Conservation (phyloP, 2,113 vertebrate species). For the Plotosus lineatus region DNA sequence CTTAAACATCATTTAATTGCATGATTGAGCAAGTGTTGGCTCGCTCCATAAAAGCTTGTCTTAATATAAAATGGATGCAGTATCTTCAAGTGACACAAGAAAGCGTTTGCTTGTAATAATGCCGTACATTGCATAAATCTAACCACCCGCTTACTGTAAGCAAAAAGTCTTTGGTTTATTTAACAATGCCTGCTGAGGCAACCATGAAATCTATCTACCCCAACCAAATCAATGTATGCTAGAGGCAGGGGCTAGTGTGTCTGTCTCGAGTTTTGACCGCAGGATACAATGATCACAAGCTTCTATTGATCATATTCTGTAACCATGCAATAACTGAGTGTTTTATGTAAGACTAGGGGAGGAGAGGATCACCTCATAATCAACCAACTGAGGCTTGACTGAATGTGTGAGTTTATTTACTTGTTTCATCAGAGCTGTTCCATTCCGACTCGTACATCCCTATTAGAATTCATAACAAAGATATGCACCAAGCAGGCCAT, state of each 20-base stretch:
- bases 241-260: constrained; percentile 61
- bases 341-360: constrained; percentile 38
- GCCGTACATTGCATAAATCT: constrained; percentile 50
- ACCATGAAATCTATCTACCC: constrained; percentile 68
- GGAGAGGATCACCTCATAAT: constrained; percentile 40
- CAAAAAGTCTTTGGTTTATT: constrained; percentile 66
- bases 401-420: constrained; percentile 34
- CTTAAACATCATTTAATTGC: constrained; percentile 65
- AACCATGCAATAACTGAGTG: constrained; percentile 37
- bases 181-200: constrained; percentile 71
- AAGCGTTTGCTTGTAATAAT: constrained; percentile 50
- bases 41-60: constrained; percentile 69
- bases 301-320: constrained; percentile 51
- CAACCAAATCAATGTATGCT: constrained; percentile 71
- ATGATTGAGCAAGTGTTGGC: constrained; percentile 74
- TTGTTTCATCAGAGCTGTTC: constrained; percentile 22
- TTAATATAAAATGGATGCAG: constrained; percentile 66
- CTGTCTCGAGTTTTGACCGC: constrained; percentile 58
- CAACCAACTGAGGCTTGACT: constrained; percentile 11
- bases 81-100: constrained; percentile 66
- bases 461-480: constrained; percentile 31
- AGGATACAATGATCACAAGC: constrained; percentile 50
- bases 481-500: constrained; percentile 3
- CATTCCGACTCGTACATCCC: not conserved
- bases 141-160: constrained; percentile 74